These are phyloP conservation scores for Anguilla anguilla DNA, from an alignment of 2,797 vertebrate genomes.

Conservation along the genomic window DNA sequence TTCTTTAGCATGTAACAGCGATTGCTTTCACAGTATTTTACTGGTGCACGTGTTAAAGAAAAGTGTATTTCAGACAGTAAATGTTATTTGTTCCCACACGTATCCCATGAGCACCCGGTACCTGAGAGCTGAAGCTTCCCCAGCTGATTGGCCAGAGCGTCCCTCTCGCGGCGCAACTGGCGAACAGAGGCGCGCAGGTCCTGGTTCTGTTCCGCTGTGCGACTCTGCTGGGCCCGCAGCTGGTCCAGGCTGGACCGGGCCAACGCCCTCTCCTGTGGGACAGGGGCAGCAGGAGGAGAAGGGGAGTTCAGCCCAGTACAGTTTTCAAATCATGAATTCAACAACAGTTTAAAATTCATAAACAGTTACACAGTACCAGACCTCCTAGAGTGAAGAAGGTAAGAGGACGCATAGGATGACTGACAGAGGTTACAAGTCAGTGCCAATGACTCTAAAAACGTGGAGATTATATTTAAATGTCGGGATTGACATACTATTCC, in stretches of 20 bases:
- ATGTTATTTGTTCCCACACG: not conserved
- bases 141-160: constrained; percentile 39
- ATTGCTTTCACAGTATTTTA: not conserved
- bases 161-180: constrained; percentile 45
- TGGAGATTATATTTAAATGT: not conserved
- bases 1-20: no score
- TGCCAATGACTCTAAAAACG: not conserved
- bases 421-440: not conserved
- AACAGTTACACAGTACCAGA: no score
- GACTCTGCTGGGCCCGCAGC: constrained; percentile 30
- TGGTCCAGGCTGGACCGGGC: constrained; percentile 38
- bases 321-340: not conserved
- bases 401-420: not conserved
- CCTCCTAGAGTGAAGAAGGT: not conserved
- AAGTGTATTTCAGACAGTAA: not conserved
- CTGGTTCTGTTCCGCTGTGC: constrained; percentile 35
- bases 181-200: constrained; percentile 42
- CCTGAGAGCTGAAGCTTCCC: constrained; percentile 41
- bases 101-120: constrained; percentile 3
- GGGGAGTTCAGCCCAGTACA: not conserved
- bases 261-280: constrained; percentile 21
- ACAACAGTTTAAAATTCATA: not conserved
- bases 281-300: not conserved
- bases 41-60: not conserved
- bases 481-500: constrained; percentile 27